These are phyloP conservation scores for Saxidomus purpurata DNA, from an alignment of 1,140 invertebrate genomes.

Conservation along the genomic window DNA sequence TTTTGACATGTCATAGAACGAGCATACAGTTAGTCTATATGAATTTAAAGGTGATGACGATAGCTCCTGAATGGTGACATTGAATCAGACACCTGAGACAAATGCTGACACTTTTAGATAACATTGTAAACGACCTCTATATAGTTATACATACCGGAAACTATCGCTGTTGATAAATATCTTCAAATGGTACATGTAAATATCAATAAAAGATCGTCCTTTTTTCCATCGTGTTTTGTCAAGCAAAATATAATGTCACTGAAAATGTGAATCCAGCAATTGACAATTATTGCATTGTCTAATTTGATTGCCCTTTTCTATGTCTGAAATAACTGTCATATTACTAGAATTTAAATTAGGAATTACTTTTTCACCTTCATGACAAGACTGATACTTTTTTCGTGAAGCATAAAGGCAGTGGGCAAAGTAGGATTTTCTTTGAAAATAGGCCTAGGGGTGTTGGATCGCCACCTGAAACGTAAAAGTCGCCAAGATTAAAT, in stretches of 20 bases:
- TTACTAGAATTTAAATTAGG: slow-evolving; percentile 40
- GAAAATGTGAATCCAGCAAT: slow-evolving; percentile 44
- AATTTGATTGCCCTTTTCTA: slow-evolving; percentile 1
- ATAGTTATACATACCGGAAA: no score
- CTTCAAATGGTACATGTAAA: no score
- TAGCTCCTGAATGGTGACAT: no score
- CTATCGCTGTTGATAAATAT: no score
- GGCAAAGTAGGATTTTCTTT: slow-evolving; percentile 42
- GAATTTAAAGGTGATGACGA: no score
- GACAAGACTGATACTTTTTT: slow-evolving; percentile 45
- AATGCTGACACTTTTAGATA: no score
- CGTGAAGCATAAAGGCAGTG: slow-evolving; percentile 48
- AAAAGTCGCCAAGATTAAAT: slow-evolving; percentile 51
- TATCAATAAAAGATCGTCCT: no score
- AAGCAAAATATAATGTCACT: slow-evolving; percentile 45
- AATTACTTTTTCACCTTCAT: slow-evolving; percentile 24
- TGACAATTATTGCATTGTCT: neutral
- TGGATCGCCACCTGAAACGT: slow-evolving; percentile 38
- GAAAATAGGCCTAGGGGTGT: slow-evolving; percentile 41
- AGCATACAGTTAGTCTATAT: no score
- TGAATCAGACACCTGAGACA: no score
- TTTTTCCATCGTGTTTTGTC: slow-evolving; percentile 41
- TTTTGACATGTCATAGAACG: no score
- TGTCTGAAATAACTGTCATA: slow-evolving; percentile 29
- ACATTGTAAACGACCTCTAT: no score